A percentile compares a stretch with the other conserved stretches of the same genome.
Evolutionary conservation across 2,797 vertebrate species (phyloP).

Genomic region (Gymnopithys bicolor): DNA sequence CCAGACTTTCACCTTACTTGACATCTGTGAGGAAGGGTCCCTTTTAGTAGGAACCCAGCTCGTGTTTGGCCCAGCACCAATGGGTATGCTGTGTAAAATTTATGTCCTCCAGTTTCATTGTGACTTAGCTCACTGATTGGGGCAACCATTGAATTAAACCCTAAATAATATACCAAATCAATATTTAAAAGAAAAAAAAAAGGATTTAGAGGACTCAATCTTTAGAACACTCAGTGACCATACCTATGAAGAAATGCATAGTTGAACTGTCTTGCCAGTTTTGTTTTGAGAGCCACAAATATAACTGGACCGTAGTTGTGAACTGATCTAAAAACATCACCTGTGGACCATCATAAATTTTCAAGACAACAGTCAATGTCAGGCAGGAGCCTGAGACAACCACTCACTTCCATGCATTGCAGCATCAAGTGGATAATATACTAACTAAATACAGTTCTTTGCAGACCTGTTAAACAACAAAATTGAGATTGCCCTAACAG

Average conservation of each 20-base stretch:
- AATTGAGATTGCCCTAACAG: not conserved
- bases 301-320: not conserved
- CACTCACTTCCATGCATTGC: not conserved
- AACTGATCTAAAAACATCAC: not conserved
- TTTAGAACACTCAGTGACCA: not conserved
- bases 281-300: not conserved
- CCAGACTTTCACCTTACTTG: not conserved
- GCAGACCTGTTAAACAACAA: not conserved
- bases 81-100: not conserved
- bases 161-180: not conserved
- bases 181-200: not conserved
- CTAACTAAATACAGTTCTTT: not conserved
- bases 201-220: not conserved
- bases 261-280: not conserved
- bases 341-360: not conserved
- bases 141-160: not conserved
- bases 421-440: not conserved
- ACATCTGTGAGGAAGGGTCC: not conserved
- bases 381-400: not conserved
- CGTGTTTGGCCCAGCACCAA: not conserved
- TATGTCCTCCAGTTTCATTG: not conserved
- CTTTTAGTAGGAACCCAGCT: not conserved
- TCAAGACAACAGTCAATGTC: not conserved
- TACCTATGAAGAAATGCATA: not conserved
- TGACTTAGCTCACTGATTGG: not conserved